Evolutionary conservation across 2,113 vertebrate species (phyloP), one percentile per base, ranked within the genome.

Genomic region (Phaetusa simplex): DNA sequence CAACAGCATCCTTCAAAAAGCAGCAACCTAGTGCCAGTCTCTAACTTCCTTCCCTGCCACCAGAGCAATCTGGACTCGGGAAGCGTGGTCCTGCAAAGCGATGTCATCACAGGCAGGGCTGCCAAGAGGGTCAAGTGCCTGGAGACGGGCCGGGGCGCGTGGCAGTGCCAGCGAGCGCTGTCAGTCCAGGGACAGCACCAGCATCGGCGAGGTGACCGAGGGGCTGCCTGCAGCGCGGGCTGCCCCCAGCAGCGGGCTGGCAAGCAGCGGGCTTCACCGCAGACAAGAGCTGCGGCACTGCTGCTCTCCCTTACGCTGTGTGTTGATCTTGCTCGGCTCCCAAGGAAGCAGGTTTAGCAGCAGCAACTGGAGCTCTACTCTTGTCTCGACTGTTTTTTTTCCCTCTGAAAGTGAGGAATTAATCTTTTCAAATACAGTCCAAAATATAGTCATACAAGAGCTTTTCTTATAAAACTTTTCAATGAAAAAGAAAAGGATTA

Each of bases 171-270:
- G 36, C 0, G 2, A 8, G 29, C 6, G 4, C 47, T 8, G 9
- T 0, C 1, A 3, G 26, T 6, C 17, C 20, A 3, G 1, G 18
- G 26, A 38, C 20, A 14, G 52, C 52, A 17, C 5, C 0, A 0
- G 16, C 53, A 18, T 3, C 0, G 0, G 23, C 0, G 0, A 0
- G 0, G n/a, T 43, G 36, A 7, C 45, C 2, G 15, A n/a, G 20
- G 9, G 30, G 19, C 5, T 2, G 3, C 27, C 29, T 0, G 0
- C 24, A 21, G 18, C 11, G 5, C 1, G 1, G 23, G n/a, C 32
- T 38, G 49, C 26, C 16, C 29, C 71, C 53, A 50, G 49, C 52
- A 26, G n/a, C 0, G 0, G 32, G 30, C 23, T 2, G 19, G 61
- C 26, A 23, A 42, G 19, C 26, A 32, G 8, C 24, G 19, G 29